Evolutionary conservation across 2,113 vertebrate genomes (phyloP).

Genomic region (Australoheros scitulus): DNA sequence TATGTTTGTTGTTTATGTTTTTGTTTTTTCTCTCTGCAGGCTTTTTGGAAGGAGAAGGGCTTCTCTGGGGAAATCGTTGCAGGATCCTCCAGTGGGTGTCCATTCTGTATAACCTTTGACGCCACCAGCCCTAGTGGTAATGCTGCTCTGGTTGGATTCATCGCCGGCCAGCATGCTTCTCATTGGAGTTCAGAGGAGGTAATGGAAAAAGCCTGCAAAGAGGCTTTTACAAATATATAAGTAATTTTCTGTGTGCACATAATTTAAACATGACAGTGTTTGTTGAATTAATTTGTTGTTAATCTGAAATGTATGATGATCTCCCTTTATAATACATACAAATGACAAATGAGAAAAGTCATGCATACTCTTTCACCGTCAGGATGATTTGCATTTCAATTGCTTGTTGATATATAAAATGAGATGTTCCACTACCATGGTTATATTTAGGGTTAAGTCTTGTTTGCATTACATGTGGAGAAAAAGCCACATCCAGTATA

Average conservation of each 20-base stretch:
- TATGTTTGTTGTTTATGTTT: no score
- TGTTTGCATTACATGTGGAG: background rate
- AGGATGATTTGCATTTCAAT: background rate
- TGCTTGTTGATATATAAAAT: background rate
- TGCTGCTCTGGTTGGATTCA: slow-evolving; percentile 79
- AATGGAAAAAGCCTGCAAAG: slow-evolving; percentile 3
- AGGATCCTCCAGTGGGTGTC: slow-evolving; percentile 61
- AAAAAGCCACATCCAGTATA: background rate
- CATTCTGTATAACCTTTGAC: slow-evolving; percentile 77
- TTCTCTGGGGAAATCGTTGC: slow-evolving; percentile 77
- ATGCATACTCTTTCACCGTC: background rate
- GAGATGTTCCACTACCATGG: background rate
- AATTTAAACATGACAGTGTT: background rate
- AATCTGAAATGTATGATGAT: no score
- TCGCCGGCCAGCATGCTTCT: slow-evolving; percentile 65
- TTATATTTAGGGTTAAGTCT: background rate
- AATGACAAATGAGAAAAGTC: background rate
- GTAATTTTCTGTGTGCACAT: background rate
- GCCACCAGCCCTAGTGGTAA: slow-evolving; percentile 73
- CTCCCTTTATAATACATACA: no score
- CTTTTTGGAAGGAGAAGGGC: slow-evolving; percentile 79
- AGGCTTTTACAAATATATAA: background rate
- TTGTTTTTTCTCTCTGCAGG: slow-evolving; percentile 45
- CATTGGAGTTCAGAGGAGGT: slow-evolving; percentile 74
- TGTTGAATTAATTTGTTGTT: no score